Evolutionary conservation across 2,113 vertebrate genomes (phyloP).

Genomic region (Myxocyprinus asiaticus): DNA sequence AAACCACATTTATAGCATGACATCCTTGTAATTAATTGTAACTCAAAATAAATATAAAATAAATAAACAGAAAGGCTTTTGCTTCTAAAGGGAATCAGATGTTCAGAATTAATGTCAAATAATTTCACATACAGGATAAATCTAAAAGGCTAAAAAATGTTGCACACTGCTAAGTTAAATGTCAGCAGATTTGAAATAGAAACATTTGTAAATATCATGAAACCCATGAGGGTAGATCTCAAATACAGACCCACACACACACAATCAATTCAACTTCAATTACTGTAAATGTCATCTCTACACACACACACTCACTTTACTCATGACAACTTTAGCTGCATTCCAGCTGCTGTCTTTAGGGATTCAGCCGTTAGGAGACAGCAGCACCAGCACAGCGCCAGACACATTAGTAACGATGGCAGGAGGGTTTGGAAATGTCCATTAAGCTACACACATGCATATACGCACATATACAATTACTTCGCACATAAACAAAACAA

Average conservation of each 20-base stretch:
- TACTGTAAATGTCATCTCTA: not conserved
- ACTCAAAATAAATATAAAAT: too few relatives aligned
- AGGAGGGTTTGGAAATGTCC: constrained; percentile 74
- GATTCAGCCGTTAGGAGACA: constrained; percentile 67
- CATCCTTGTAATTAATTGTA: too few relatives aligned
- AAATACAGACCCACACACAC: too few relatives aligned
- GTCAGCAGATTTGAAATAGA: constrained; percentile 6
- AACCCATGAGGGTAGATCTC: too few relatives aligned
- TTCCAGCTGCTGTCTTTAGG: constrained; percentile 80
- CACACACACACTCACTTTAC: constrained; percentile 65
- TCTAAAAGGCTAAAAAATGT: not conserved
- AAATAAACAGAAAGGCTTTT: too few relatives aligned
- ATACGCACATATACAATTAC: too few relatives aligned
- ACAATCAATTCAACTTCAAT: too few relatives aligned
- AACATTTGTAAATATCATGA: not conserved
- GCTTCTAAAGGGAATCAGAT: too few relatives aligned
- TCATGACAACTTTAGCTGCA: constrained; percentile 74
- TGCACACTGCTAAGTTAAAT: not conserved
- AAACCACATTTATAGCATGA: too few relatives aligned
- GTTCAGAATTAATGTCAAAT: too few relatives aligned
- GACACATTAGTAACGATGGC: constrained; percentile 67
- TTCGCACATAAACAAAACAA: not conserved
- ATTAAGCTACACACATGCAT: constrained; percentile 66
- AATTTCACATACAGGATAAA: not conserved
- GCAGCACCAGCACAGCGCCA: constrained; percentile 68